Evolutionary conservation across 2,113 vertebrate genomes (phyloP), one percentile per base, ranked within the genome.

Genomic region (Castor canadensis): DNA sequence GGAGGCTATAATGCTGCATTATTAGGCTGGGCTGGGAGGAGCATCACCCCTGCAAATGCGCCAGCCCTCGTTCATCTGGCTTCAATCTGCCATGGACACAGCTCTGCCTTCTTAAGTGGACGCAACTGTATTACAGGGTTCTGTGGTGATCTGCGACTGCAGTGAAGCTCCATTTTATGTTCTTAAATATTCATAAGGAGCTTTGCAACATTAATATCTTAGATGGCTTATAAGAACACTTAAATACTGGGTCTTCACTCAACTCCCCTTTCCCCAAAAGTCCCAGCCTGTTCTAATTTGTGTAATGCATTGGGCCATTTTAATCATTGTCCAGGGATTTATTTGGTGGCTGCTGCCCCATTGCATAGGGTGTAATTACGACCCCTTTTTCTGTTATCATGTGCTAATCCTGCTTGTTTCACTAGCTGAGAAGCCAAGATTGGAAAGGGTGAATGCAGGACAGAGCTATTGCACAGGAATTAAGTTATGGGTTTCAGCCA

Each of bases 221-320:
- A 99, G 99, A 99, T 99, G 99, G 99, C 99, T 99, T 99, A 99
- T 99, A 99, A 99, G 99, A 99, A 99, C 99, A 99, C 99, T 99
- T 99, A 99, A 99, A 99, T 99, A 99, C 99, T 99, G 98, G 99
- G 98, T 99, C 98, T 98, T 98, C 79, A 91, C 97, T 12, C n/a
- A n/a, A 3, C 54, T 49, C 66, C 97, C 96, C 96, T 95, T 96
- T 96, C 97, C 98, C 87, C 92, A 91, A 98, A 98, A 95, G 98
- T 98, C 98, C 98, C 97, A 97, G 98, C 97, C 98, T 99, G 98
- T 99, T 99, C 99, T 99, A 99, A 99, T 99, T 99, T 99, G 98
- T 98, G 98, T 99, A 99, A 99, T 99, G 99, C 98, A 98, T 98
- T 98, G 98, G 98, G 96, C 98, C 98, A 98, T 98, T 99, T 98